Conservation (phyloP, 23 tunicate genomes). For the Botrylloides violaceus region DNA sequence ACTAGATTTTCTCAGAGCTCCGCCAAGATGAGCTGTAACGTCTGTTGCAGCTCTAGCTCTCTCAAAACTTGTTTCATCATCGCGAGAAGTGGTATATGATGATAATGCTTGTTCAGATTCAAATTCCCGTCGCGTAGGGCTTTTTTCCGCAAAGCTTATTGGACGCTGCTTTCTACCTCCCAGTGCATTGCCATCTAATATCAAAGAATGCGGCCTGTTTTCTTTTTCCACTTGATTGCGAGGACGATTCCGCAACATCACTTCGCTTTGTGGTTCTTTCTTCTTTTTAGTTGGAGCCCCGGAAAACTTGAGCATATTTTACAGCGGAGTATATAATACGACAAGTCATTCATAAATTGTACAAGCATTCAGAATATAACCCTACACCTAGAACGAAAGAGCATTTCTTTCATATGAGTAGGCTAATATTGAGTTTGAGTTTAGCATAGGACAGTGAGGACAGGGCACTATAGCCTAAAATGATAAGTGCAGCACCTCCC, state of each 20-base stretch:
- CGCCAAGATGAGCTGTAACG: conserved; percentile 17
- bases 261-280: background rate
- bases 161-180: conserved; percentile 1
- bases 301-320: background rate
- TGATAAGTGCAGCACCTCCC: too few species aligned
- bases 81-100: background rate
- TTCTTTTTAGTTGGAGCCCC: background rate
- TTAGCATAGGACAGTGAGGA: too few species aligned
- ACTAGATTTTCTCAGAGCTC: background rate
- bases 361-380: too few species aligned
- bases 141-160: background rate
- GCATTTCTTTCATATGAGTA: too few species aligned
- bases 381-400: too few species aligned
- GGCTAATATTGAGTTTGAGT: too few species aligned
- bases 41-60: conserved; percentile 18
- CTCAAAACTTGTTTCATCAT: background rate
- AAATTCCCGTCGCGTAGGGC: background rate
- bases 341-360: too few species aligned
- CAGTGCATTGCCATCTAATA: background rate
- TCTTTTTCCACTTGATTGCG: background rate
- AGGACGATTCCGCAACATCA: background rate
- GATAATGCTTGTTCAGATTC: background rate
- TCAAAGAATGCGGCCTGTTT: background rate
- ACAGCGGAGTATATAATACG: background rate
- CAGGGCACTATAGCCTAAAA: too few species aligned